phyloP scores from a whole-genome alignment of 2,797 vertebrate species.

The Crenuchus spilurus region DNA sequence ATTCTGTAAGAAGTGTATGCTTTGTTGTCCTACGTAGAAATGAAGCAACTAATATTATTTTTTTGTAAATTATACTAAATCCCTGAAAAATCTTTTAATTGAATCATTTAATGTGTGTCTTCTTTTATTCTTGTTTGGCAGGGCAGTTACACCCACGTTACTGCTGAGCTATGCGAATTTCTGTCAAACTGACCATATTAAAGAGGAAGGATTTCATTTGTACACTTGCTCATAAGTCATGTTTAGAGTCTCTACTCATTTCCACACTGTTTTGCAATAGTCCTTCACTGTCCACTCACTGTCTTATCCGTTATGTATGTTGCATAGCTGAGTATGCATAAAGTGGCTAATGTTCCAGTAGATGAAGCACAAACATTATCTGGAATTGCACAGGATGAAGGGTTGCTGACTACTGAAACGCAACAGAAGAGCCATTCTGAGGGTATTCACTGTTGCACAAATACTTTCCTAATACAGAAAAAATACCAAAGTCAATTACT shows the following conservation, averaged over 20 bases:
- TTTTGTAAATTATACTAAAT: too few relatives aligned
- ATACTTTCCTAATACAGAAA: background rate
- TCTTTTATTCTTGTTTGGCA: conserved; percentile 5
- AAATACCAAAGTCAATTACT: too few relatives aligned
- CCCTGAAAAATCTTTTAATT: too few relatives aligned
- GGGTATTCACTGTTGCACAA: background rate
- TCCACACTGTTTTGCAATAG: background rate
- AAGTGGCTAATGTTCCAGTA: background rate
- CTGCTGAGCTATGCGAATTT: conserved; percentile 6
- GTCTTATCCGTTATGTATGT: background rate
- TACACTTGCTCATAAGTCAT: background rate
- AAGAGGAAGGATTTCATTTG: conserved; percentile 33
- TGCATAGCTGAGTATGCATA: background rate
- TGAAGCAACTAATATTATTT: too few relatives aligned
- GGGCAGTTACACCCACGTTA: conserved; percentile 19
- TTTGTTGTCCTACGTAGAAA: too few relatives aligned
- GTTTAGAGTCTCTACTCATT: background rate
- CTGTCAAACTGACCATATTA: background rate
- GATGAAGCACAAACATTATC: background rate
- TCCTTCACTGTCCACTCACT: background rate
- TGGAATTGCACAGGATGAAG: conserved; percentile 14
- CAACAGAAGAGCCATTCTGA: background rate
- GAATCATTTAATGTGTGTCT: too few relatives aligned
- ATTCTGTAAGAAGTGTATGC: too few relatives aligned
- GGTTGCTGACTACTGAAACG: conserved; percentile 20